Base-by-base conservation (phyloP, 2,888 invertebrate species). In the Eupsilia transversa region DNA sequence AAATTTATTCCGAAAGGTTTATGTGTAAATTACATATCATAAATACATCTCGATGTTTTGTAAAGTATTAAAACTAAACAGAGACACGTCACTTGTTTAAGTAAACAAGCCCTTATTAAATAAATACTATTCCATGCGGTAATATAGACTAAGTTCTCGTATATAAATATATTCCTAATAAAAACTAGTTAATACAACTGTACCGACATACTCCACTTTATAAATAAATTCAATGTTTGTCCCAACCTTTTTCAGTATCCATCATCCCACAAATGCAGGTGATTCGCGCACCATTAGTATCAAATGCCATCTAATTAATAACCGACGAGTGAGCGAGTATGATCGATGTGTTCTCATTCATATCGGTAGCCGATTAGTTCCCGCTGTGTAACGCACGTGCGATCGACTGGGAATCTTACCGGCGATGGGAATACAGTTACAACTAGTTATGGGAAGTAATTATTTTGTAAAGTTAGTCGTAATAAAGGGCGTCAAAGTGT, bases 281-380 rank as follows among this genome's bases (percentile, higher is more conserved):
- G 30, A 61, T 35, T 46, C 12, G 12, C 27, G 17, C 68, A 56
- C 61, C 41, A 30, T 12, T 35, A 68, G 43, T 74, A 69, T n/a
- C 20, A 59, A 20, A 38, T 43, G 65, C 38, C 10, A 12, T 52
- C 35, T 72, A 72, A 86, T 86, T 75, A 86, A 71, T 72, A 61
- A 63, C 35, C 9, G 35, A n/a, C 49, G 72, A 72, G 73, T 74
- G 80, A 77, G 78, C 57, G 75, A 86, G 41, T 57, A 43, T 86
- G 84, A 84, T 83, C 71, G 78, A 84, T 86, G 78, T 71, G 66
- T 35, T n/a, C 61, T 35, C 43, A 46, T 60, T 63, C 38, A 57
- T 54, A 64, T 64, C 66, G 41, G 38, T 38, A 52, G 46, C 35
- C 52, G 38, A 76, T 52, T 59, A 56, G 49, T 57, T 64, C n/a